These are phyloP conservation scores for Crax fasciolata DNA, from an alignment of 2,797 vertebrate species.

Conservation along the genomic window DNA sequence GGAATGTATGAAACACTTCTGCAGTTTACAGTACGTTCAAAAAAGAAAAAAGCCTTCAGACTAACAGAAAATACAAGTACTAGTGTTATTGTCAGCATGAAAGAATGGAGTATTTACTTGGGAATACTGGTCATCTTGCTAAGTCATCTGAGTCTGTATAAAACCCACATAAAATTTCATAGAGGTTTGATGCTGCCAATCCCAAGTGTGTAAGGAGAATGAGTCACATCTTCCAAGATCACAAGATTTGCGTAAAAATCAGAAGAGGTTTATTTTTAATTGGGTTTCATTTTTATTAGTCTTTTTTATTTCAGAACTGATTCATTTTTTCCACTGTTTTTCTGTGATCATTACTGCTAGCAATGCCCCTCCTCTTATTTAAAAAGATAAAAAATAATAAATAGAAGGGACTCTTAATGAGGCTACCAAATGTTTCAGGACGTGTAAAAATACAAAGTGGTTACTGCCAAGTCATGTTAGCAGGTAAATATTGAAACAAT, in stretches of 20 bases:
- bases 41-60: background rate
- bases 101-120: background rate
- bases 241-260: constrained; percentile 34
- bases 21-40: background rate
- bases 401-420: background rate
- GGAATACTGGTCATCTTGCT: constrained; percentile 31
- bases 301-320: constrained; percentile 34
- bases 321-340: constrained; percentile 27
- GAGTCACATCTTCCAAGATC: constrained; percentile 59
- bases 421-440: background rate
- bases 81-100: background rate
- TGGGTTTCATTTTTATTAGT: constrained; percentile 54
- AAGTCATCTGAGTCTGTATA: constrained; percentile 9
- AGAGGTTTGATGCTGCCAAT: background rate
- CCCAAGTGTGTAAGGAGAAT: background rate
- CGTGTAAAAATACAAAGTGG: background rate
- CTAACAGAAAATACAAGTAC: background rate
- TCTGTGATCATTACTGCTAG: background rate
- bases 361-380: background rate
- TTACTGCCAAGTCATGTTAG: background rate
- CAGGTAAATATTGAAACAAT: background rate
- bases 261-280: constrained; percentile 22
- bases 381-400: background rate
- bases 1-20: background rate
- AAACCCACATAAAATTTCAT: constrained; percentile 36